Evolutionary conservation across 2,113 vertebrate genomes (phyloP), one percentile per base, ranked within the genome.

Genomic region (Melanostigma gelatinosum): DNA sequence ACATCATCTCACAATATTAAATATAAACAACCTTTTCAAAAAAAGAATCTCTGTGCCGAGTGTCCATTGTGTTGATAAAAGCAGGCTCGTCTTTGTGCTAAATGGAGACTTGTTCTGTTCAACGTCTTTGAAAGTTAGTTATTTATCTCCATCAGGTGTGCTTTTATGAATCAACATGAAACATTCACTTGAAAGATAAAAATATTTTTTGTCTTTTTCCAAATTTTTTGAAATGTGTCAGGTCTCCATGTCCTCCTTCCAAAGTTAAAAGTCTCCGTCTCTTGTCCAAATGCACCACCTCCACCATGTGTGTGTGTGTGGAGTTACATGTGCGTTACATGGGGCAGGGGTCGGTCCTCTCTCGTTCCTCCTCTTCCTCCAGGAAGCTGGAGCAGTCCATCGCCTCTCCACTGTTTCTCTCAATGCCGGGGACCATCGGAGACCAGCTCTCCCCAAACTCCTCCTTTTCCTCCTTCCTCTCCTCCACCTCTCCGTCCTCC

Each of bases 351-450:
- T 80, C 67, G 10, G 72, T 61, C 55, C 32, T 29, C 20, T 55
- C 64, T 38, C 4, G 24, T 22, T 54, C 60, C 62, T 89, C 85
- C 65, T 85, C 76, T 4, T 96, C 95, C 78, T 96, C 96, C 40
- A 88, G 88, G 81, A 93, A 94, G 87, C 94, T 95, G 46, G 95
- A 97, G 89, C 96, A 98, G 89, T 99, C 97, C 98, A 99, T 98
- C 20, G 94, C 96, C 79, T 98, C 96, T 0, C 96, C 95, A 52
- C 96, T 93, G 3, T 96, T 95, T 46, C 94, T 93, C 50, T 94
- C 94, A 15, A 83, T 44, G 82, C 86, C 46, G 55, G 85, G 81
- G 46, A 57, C 46, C 64, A 82, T 85, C 16, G 88, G 88, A 87
- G 90, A 91, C 84, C 91, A 92, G 85, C 87, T 91, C 67, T 93